These are phyloP conservation scores for Poeciliopsis occidentalis DNA, from an alignment of 2,113 vertebrate genomes.

Conservation along the genomic window DNA sequence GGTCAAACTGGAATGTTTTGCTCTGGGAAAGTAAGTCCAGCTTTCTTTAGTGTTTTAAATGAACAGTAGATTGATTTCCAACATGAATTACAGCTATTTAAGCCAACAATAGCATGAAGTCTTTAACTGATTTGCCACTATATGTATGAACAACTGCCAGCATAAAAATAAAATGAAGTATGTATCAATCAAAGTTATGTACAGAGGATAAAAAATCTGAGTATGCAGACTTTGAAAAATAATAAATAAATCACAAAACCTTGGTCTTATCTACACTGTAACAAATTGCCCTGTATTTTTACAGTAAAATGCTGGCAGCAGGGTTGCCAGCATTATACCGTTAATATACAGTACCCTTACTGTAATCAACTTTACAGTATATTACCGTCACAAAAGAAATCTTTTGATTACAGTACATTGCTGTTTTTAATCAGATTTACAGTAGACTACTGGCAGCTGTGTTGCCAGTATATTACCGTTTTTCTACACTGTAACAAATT, in stretches of 20 bases:
- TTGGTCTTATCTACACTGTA: constrained; percentile 18
- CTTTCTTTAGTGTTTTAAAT: constrained; percentile 17
- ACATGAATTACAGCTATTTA: constrained; percentile 24
- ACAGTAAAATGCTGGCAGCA: too few species aligned
- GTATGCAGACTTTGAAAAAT: constrained; percentile 43
- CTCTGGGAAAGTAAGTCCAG: constrained; percentile 93
- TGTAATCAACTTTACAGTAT: too few species aligned
- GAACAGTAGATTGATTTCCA: constrained; percentile 19
- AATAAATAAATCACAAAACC: constrained; percentile 36
- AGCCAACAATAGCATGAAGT: constrained; percentile 27
- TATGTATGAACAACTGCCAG: background rate
- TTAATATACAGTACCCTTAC: too few species aligned
- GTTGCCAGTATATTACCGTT: too few species aligned
- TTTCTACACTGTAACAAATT: too few species aligned
- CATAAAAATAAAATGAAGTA: constrained; percentile 27
- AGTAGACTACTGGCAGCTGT: too few species aligned
- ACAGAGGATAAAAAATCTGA: constrained; percentile 47
- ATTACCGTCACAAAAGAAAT: too few species aligned
- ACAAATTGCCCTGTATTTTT: too few species aligned
- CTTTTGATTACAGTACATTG: too few species aligned
- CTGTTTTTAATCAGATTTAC: too few species aligned
- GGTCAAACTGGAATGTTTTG: constrained; percentile 94
- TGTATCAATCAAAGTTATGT: constrained; percentile 52
- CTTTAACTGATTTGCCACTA: constrained; percentile 32
- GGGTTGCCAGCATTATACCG: too few species aligned